Percentiles rank a stretch among this genome's conserved stretches.
These are phyloP conservation scores for Formica exsecta DNA, from an alignment of 1,140 invertebrate genomes.

Conservation along the genomic window DNA sequence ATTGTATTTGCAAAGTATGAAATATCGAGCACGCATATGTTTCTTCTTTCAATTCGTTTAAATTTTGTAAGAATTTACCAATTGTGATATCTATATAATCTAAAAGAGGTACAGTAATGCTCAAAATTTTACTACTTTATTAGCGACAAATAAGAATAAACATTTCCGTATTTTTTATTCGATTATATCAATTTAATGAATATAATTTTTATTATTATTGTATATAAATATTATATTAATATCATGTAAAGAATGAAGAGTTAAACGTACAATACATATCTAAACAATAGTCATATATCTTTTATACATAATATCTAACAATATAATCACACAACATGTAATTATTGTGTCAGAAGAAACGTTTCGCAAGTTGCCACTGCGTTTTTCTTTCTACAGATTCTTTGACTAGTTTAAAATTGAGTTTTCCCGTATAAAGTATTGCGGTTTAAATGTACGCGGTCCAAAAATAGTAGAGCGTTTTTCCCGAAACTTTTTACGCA, in stretches of 20 bases:
- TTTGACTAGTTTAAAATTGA: slow-evolving; percentile 50
- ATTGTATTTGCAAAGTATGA: slow-evolving; percentile 9
- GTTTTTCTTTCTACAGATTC: slow-evolving; percentile 20
- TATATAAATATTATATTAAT: background rate
- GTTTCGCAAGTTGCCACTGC: background rate
- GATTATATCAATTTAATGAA: background rate
- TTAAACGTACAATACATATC: background rate
- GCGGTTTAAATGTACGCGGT: slow-evolving; percentile 19
- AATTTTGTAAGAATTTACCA: background rate
- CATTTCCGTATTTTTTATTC: too few relatives aligned
- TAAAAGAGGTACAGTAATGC: background rate
- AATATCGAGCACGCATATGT: background rate
- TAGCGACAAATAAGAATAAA: background rate
- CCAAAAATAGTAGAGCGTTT: slow-evolving; percentile 39
- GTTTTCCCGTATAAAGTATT: slow-evolving; percentile 23
- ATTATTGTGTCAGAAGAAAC: background rate
- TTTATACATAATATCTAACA: background rate
- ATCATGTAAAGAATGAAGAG: too few relatives aligned
- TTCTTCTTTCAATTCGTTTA: background rate
- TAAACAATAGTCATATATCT: background rate
- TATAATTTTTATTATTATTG: background rate
- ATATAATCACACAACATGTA: background rate
- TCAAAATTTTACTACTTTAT: background rate
- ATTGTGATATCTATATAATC: background rate
- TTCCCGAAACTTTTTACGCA: slow-evolving; percentile 36